Conservation (phyloP, 2,797 vertebrate species). For the Cottoperca gobio region DNA sequence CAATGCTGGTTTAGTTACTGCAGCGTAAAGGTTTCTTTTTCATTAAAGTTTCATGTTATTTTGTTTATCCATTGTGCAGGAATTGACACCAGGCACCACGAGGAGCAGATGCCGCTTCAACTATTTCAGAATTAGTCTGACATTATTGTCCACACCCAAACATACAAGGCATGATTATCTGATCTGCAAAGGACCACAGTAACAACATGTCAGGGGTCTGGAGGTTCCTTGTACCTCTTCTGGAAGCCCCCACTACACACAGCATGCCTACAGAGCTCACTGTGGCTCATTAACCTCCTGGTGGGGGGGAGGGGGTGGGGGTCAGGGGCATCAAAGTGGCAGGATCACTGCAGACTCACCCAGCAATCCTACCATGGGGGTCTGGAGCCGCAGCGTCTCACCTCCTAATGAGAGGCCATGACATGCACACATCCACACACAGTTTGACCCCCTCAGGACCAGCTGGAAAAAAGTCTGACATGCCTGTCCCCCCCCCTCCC, state of each 20-base stretch:
- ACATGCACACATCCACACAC: constrained; percentile 77
- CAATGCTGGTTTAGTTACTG: background rate
- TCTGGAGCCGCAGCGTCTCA: constrained; percentile 84
- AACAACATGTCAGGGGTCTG: constrained; percentile 28
- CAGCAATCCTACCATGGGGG: constrained; percentile 82
- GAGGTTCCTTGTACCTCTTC: constrained; percentile 33
- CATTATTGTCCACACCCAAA: constrained; percentile 43
- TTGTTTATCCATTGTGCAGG: background rate
- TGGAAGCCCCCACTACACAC: constrained; percentile 42
- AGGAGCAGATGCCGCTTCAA: constrained; percentile 33
- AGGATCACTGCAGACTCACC: constrained; percentile 79
- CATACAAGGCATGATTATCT: constrained; percentile 32
- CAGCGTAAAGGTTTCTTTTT: background rate
- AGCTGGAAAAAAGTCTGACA: constrained; percentile 80
- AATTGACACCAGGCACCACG: background rate
- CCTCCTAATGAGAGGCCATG: constrained; percentile 84
- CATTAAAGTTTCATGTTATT: background rate
- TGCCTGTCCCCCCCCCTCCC: constrained; percentile 42
- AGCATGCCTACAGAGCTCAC: constrained; percentile 70
- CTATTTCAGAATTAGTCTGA: constrained; percentile 39
- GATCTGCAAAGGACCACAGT: constrained; percentile 28
- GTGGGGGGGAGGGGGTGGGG: constrained; percentile 51
- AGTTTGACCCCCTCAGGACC: constrained; percentile 77
- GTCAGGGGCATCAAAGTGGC: constrained; percentile 82
- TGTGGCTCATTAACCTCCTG: constrained; percentile 82